Conservation (phyloP, 2,797 vertebrate genomes). For the Gastrophryne carolinensis region DNA sequence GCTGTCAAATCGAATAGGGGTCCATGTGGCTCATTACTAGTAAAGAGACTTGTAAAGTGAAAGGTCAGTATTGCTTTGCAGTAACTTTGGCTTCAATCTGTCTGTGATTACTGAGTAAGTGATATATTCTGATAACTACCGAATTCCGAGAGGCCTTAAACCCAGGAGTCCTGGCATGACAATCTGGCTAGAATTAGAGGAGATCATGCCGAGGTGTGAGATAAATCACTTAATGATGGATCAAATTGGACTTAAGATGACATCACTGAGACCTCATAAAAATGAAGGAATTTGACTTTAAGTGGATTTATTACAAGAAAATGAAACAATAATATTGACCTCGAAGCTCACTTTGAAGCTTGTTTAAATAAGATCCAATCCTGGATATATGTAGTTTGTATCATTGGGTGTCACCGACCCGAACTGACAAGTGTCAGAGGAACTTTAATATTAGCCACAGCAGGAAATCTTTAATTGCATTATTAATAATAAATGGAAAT, state of each 20-base stretch:
- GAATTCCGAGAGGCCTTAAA: slow-evolving; percentile 24
- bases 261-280: slow-evolving; percentile 24
- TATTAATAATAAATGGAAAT: neutral
- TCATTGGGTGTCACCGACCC: neutral
- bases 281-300: neutral
- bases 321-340: neutral
- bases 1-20: too few relatives aligned
- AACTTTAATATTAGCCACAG: neutral
- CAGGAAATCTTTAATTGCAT: neutral
- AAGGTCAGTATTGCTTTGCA: slow-evolving; percentile 19
- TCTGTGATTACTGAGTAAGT: slow-evolving; percentile 40
- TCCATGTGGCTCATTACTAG: too few relatives aligned
- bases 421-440: neutral
- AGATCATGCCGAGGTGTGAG: slow-evolving; percentile 26
- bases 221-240: slow-evolving; percentile 29
- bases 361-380: neutral
- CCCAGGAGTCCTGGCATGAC: neutral
- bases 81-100: slow-evolving; percentile 29
- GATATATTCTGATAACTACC: slow-evolving; percentile 20
- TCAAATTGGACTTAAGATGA: slow-evolving; percentile 10
- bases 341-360: neutral
- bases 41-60: slow-evolving; percentile 11
- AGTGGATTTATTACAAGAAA: neutral
- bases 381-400: neutral
- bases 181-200: slow-evolving; percentile 30